Conservation (phyloP, 2,888 invertebrate genomes). For the Microplitis manilae region DNA sequence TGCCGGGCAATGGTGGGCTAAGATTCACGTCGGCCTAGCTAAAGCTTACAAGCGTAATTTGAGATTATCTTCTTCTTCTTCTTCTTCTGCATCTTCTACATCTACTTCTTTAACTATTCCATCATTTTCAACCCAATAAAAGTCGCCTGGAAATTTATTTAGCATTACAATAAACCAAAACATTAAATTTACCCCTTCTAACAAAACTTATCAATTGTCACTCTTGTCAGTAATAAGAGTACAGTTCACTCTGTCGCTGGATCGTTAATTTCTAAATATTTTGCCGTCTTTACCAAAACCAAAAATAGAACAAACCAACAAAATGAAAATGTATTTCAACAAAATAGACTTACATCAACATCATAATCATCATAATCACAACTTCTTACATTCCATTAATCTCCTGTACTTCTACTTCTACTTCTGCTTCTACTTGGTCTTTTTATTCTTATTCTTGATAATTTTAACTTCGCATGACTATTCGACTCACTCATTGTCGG, state of each 20-base stretch:
- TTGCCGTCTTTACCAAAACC: background rate
- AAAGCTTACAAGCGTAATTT: constrained; percentile 69
- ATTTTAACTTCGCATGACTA: constrained; percentile 9
- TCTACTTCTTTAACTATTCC: background rate
- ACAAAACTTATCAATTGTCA: constrained; percentile 28
- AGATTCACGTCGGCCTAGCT: constrained; percentile 61
- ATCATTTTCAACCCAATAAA: background rate
- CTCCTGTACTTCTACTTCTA: background rate
- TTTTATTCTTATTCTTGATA: background rate
- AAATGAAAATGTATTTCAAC: constrained; percentile 10
- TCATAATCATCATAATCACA: background rate
- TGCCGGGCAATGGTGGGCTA: constrained; percentile 65
- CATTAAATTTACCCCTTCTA: background rate
- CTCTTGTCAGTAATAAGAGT: constrained; percentile 37
- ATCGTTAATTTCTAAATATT: constrained; percentile 54
- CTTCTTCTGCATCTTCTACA: constrained; percentile 13
- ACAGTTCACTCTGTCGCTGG: constrained; percentile 63
- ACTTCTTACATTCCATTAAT: background rate
- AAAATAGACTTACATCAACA: constrained; percentile 1
- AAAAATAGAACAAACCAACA: constrained; percentile 40
- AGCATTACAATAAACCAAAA: too few relatives aligned
- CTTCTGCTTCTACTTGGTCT: background rate
- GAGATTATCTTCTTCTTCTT: constrained; percentile 63
- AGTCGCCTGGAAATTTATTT: too few relatives aligned
- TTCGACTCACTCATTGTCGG: constrained; percentile 26